Evolutionary conservation across 2,113 vertebrate genomes (phyloP).

Genomic region (Cardinalis cardinalis): DNA sequence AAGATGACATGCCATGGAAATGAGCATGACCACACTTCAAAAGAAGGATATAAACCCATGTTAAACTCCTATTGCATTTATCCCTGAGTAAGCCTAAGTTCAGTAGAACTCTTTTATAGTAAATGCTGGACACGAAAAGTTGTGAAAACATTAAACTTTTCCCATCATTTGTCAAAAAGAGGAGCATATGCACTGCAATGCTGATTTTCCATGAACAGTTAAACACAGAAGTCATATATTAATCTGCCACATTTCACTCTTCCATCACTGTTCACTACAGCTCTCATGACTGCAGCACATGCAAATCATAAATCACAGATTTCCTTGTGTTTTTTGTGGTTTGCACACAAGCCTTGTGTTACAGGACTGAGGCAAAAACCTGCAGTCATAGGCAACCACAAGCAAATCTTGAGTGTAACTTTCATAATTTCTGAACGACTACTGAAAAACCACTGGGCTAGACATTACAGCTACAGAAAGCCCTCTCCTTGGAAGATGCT

Average conservation of each 20-base stretch:
- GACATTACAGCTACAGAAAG: not conserved
- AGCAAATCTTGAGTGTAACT: not conserved
- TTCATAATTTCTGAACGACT: not conserved
- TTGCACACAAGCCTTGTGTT: not conserved
- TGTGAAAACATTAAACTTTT: not conserved
- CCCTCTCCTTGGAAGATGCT: not conserved
- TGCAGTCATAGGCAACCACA: not conserved
- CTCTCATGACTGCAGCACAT: not conserved
- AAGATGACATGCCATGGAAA: not conserved
- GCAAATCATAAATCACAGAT: conserved; percentile 12
- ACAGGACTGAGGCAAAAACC: not conserved
- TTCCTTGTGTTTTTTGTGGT: not conserved
- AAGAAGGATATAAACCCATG: not conserved
- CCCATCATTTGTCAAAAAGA: not conserved
- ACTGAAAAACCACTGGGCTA: not conserved
- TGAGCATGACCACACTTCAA: not conserved
- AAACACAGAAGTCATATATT: not conserved
- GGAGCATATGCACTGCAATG: not conserved
- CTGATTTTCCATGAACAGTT: conserved; percentile 16
- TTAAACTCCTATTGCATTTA: not conserved
- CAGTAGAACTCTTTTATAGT: not conserved
- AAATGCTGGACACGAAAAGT: not conserved
- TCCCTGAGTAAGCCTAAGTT: not conserved
- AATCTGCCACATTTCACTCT: conserved; percentile 5
- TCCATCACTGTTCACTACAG: not conserved